Evolutionary conservation across 2,888 invertebrate genomes (phyloP).

Genomic region (Sesia apiformis): DNA sequence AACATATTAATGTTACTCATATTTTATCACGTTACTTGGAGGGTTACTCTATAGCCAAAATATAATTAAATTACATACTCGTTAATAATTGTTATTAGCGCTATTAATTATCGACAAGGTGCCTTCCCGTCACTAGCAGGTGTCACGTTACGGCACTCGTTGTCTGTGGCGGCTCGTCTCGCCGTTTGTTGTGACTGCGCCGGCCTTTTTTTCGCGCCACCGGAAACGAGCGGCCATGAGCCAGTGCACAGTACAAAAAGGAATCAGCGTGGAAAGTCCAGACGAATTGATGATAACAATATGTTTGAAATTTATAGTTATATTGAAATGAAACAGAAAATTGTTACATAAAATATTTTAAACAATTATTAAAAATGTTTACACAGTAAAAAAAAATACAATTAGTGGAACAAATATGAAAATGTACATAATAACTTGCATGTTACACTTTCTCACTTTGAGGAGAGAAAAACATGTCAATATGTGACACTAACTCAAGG

Average conservation of each 20-base stretch:
- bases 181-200: conserved; percentile 28
- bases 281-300: neutral
- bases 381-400: no score
- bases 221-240: conserved; percentile 26
- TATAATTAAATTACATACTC: no score
- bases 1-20: no score
- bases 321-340: no score
- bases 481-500: neutral
- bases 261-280: neutral
- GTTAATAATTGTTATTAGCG: no score
- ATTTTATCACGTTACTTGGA: no score
- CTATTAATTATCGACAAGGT: conserved; percentile 6
- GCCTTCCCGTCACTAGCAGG: conserved; percentile 22
- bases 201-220: conserved; percentile 17
- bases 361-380: no score
- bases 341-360: no score
- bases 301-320: neutral
- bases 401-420: neutral
- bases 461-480: neutral
- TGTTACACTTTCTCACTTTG: neutral
- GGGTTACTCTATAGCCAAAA: no score
- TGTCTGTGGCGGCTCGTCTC: conserved; percentile 14
- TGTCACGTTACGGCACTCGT: conserved; percentile 29
- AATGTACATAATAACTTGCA: neutral
- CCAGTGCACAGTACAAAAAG: conserved; percentile 19